Percentiles rank a stretch among this genome's conserved stretches.
Evolutionary conservation across 2,113 vertebrate species (phyloP).

Genomic region (Narcine bancroftii): DNA sequence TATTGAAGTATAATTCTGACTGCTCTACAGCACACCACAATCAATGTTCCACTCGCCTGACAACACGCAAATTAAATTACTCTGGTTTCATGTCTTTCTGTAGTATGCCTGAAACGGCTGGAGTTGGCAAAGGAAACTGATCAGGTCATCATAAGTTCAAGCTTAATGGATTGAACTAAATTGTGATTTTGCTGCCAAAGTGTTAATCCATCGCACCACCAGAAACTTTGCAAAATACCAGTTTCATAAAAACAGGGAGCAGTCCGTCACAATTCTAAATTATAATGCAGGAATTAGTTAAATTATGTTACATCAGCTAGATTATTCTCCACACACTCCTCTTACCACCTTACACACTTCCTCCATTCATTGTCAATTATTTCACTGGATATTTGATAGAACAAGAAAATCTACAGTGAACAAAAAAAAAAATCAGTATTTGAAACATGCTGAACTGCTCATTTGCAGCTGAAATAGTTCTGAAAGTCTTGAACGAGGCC

Average conservation of each 20-base stretch:
- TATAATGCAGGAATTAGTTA: background rate
- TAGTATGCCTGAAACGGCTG: background rate
- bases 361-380: background rate
- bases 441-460: background rate
- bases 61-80: background rate
- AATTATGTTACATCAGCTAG: background rate
- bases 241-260: background rate
- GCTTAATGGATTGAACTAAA: background rate
- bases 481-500: background rate
- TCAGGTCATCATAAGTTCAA: background rate
- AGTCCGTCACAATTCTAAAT: background rate
- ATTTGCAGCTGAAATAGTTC: background rate
- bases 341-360: background rate
- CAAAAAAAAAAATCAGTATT: background rate
- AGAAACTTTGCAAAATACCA: background rate
- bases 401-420: background rate
- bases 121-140: conserved; percentile 21
- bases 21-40: background rate
- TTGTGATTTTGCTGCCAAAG: background rate
- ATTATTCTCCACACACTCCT: background rate
- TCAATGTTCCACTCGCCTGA: background rate
- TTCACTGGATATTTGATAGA: background rate
- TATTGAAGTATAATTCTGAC: background rate
- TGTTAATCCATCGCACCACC: background rate
- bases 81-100: background rate